Conservation (phyloP, 1,140 invertebrate species). For the Pissodes strobi region DNA sequence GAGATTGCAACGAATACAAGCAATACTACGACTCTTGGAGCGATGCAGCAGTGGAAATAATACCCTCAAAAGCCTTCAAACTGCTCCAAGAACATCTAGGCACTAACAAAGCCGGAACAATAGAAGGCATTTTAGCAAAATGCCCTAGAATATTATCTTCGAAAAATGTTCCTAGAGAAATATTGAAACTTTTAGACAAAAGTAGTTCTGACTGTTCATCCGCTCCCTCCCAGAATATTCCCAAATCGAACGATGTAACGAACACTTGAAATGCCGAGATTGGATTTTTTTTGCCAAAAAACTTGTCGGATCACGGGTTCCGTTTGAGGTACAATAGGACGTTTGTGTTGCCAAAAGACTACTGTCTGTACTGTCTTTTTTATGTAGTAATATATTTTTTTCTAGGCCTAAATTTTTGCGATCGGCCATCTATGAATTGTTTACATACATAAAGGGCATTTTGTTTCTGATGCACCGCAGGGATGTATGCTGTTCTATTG, state of each 20-base stretch:
- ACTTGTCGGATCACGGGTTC: conserved; percentile 38
- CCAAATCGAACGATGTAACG: conserved; percentile 45
- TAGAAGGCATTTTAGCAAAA: conserved; percentile 49
- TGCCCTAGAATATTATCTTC: conserved; percentile 64
- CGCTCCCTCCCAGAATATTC: conserved; percentile 34
- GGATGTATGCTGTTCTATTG: not conserved
- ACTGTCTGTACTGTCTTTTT: conserved; percentile 37
- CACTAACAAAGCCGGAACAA: conserved; percentile 51
- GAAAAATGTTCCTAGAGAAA: conserved; percentile 60
- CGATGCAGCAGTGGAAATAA: conserved; percentile 56
- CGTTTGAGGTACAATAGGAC: conserved; percentile 40
- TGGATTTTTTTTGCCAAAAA: conserved; percentile 41
- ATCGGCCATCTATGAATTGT: conserved; percentile 36
- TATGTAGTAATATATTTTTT: conserved; percentile 39
- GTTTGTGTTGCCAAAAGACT: conserved; percentile 35
- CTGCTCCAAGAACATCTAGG: conserved; percentile 54
- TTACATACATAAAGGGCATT: not conserved
- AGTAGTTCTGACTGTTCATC: conserved; percentile 33
- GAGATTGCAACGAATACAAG: conserved; percentile 58
- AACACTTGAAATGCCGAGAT: conserved; percentile 47
- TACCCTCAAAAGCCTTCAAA: conserved; percentile 61
- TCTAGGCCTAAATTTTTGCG: conserved; percentile 7
- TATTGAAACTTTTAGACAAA: conserved; percentile 49
- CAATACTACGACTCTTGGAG: conserved; percentile 67
- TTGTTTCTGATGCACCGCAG: not conserved